phyloP scores from a whole-genome alignment of 2,113 vertebrate genomes.

The Dipodomys merriami region DNA sequence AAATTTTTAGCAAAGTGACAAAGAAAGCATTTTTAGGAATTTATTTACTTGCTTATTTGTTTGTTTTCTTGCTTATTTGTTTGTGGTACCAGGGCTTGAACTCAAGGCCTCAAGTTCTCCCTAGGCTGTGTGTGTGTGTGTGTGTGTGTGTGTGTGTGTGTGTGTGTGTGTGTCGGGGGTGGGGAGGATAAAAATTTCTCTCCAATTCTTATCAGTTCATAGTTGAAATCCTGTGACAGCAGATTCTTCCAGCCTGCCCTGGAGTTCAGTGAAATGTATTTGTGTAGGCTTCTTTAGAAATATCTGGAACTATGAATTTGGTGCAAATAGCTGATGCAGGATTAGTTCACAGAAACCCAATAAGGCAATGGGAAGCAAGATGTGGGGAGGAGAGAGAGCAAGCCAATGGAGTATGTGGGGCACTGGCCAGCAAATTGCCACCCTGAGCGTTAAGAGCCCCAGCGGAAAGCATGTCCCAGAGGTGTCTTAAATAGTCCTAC shows the following conservation, averaged over 20 bases:
- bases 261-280: neutral
- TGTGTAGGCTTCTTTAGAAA: neutral
- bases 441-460: neutral
- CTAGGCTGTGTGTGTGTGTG: too few relatives aligned
- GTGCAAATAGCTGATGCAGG: neutral
- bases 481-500: too few relatives aligned
- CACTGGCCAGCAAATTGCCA: neutral
- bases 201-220: neutral
- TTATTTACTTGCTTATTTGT: neutral
- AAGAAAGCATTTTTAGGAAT: neutral
- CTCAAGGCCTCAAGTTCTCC: too few relatives aligned
- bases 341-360: neutral
- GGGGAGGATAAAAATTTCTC: neutral
- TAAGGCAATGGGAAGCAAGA: neutral
- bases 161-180: too few relatives aligned
- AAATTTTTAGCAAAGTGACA: neutral
- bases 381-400: neutral
- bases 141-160: too few relatives aligned
- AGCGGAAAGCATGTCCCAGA: neutral
- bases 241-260: neutral
- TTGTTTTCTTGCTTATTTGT: too few relatives aligned
- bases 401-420: rapidly evolving
- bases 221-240: neutral
- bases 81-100: too few relatives aligned
- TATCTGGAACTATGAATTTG: neutral